Percentiles rank a stretch among this genome's conserved stretches.
These are phyloP conservation scores for Desmodus rotundus DNA, from an alignment of 2,113 vertebrate genomes.

Conservation along the genomic window DNA sequence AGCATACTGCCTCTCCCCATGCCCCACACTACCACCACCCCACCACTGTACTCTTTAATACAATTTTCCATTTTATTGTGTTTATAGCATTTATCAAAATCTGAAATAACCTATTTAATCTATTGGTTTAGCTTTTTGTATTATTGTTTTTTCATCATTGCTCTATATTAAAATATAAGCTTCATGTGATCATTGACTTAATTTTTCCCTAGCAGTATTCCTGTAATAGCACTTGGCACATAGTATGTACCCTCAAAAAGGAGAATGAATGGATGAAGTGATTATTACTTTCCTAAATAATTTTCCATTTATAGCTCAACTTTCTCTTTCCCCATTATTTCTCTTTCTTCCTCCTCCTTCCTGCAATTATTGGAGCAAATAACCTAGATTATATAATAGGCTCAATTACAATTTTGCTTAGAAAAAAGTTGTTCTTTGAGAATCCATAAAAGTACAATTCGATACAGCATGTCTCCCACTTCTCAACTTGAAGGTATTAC, in stretches of 20 bases:
- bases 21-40: too few species aligned
- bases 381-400: background rate
- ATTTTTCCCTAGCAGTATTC: background rate
- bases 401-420: background rate
- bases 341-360: background rate
- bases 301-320: background rate
- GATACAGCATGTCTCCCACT: background rate
- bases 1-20: background rate
- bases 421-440: background rate
- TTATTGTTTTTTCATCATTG: background rate
- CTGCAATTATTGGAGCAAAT: background rate
- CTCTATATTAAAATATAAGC: background rate
- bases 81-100: background rate
- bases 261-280: background rate
- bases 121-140: background rate
- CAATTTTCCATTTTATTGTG: background rate
- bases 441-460: background rate
- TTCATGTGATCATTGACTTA: background rate
- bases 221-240: background rate
- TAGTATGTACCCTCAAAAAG: background rate
- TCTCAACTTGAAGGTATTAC: background rate
- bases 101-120: background rate
- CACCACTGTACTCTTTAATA: background rate
- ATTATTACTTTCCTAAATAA: background rate
- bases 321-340: background rate